Conservation (phyloP, 2,113 vertebrate species). For the Tauraco erythrolophus region DNA sequence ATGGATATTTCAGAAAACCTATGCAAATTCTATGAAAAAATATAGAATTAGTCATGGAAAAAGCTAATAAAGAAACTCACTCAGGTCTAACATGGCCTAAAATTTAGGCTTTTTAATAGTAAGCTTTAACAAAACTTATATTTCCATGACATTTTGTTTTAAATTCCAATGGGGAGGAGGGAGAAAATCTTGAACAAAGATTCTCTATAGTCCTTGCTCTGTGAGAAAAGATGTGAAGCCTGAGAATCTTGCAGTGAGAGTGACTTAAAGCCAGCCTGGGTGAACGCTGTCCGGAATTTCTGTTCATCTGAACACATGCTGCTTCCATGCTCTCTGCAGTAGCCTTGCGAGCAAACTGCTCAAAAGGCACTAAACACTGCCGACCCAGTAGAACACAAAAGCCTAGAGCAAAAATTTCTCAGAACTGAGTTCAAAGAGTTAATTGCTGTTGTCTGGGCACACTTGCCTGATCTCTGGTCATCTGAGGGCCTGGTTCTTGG, state of each 20-base stretch:
- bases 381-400: not conserved
- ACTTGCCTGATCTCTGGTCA: not conserved
- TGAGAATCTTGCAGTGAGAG: not conserved
- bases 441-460: not conserved
- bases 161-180: not conserved
- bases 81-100: not conserved
- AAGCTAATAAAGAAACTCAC: not conserved
- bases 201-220: conserved; percentile 10
- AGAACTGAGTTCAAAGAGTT: not conserved
- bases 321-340: not conserved
- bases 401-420: not conserved
- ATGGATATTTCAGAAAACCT: not conserved
- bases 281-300: not conserved
- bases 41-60: not conserved
- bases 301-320: not conserved
- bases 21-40: conserved; percentile 2
- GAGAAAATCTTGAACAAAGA: not conserved
- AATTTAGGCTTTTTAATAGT: not conserved
- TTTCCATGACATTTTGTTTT: conserved; percentile 4
- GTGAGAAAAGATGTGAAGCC: not conserved
- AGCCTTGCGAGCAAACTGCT: not conserved
- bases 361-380: not conserved
- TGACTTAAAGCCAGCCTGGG: not conserved
- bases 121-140: not conserved
- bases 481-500: not conserved